These are phyloP conservation scores for Apis mellifera DNA, from an alignment of 1,140 invertebrate species.

Conservation along the genomic window DNA sequence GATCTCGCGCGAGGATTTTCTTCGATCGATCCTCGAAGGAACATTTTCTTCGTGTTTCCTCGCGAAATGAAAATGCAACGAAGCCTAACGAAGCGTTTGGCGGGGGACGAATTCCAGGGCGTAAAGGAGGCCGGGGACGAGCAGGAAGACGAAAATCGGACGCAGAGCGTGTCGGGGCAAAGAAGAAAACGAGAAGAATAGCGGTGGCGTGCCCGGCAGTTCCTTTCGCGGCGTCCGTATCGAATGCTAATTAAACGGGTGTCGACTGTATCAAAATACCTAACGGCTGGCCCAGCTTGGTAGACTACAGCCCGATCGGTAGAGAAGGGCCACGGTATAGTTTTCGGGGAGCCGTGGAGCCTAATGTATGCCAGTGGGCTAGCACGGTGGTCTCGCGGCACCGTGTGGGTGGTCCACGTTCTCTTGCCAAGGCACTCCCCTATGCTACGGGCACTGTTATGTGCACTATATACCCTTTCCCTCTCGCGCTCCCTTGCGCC, in stretches of 20 bases:
- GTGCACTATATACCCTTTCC: constrained; percentile 69
- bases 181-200: constrained; percentile 41
- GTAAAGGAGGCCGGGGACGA: background rate
- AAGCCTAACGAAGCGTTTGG: background rate
- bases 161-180: constrained; percentile 44
- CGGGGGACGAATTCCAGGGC: background rate
- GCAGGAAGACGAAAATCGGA: constrained; percentile 58
- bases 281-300: constrained; percentile 70
- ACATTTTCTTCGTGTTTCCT: background rate
- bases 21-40: no score
- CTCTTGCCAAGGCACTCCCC: constrained; percentile 77
- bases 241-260: constrained; percentile 80
- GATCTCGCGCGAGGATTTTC: no score
- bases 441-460: constrained; percentile 69
- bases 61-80: background rate
- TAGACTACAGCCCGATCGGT: constrained; percentile 48
- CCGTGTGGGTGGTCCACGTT: constrained; percentile 81
- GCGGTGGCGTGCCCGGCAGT: constrained; percentile 58
- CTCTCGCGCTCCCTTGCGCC: constrained; percentile 12
- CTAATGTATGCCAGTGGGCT: constrained; percentile 82
- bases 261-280: constrained; percentile 79
- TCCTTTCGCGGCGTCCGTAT: constrained; percentile 74
- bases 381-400: constrained; percentile 80
- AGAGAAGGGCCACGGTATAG: constrained; percentile 68
- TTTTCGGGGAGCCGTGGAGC: constrained; percentile 76